These are phyloP conservation scores for Brachymystax lenok DNA, from an alignment of 2,797 vertebrate genomes.

Conservation along the genomic window DNA sequence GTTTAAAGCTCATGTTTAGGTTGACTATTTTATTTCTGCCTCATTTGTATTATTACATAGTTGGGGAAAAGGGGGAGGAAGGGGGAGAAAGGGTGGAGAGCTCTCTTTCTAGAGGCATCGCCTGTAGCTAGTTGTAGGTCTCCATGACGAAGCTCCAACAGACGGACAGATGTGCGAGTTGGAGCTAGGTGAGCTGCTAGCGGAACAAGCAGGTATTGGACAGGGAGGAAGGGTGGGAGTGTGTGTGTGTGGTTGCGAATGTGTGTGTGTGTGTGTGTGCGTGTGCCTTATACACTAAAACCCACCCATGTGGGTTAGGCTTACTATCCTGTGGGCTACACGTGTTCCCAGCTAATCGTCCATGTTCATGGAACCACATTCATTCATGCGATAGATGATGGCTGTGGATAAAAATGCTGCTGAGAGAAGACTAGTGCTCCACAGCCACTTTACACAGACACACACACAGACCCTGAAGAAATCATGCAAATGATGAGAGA, in stretches of 20 bases:
- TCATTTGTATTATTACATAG: slow-evolving; percentile 25
- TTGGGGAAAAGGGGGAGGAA: not conserved
- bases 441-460: not conserved
- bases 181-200: slow-evolving; percentile 32
- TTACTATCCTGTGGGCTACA: slow-evolving; percentile 30
- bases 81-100: slow-evolving; percentile 25
- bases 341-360: slow-evolving; percentile 45
- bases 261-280: not conserved
- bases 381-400: slow-evolving; percentile 33
- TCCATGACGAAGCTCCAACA: slow-evolving; percentile 50
- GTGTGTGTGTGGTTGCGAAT: not conserved
- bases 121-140: slow-evolving; percentile 25
- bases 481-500: not conserved
- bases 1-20: slow-evolving; percentile 20
- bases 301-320: not conserved
- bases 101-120: slow-evolving; percentile 36
- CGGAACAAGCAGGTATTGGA: not conserved
- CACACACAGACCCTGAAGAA: not conserved
- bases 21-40: slow-evolving; percentile 4
- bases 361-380: slow-evolving; percentile 42
- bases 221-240: not conserved
- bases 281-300: not conserved
- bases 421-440: not conserved
- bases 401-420: slow-evolving; percentile 18
- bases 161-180: slow-evolving; percentile 52